A percentile compares a stretch with the other conserved stretches of the same genome.
These are phyloP conservation scores for Hassar affinis DNA, from an alignment of 2,113 vertebrate genomes.

Conservation along the genomic window DNA sequence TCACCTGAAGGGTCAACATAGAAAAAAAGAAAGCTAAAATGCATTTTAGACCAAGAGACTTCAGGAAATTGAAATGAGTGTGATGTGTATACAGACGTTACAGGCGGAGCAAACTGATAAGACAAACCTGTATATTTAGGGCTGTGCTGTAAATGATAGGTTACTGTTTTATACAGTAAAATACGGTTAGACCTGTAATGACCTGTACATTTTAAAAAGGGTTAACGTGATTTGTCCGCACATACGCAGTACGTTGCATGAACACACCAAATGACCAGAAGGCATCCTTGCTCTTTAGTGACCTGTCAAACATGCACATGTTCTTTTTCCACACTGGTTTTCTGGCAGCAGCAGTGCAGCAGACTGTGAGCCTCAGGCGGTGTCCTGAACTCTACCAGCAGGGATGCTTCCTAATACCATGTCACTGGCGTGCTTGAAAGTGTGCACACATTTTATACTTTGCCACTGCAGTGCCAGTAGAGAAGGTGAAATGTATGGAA, in stretches of 20 bases:
- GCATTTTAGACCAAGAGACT: no score
- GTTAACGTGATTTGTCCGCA: not conserved
- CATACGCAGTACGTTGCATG: not conserved
- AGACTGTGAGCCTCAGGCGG: constrained; percentile 38
- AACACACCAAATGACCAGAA: constrained; percentile 20
- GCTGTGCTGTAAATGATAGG: no score
- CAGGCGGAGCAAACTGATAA: no score
- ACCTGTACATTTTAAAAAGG: not conserved
- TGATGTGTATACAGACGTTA: no score
- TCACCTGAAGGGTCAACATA: no score
- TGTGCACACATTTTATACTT: constrained; percentile 41
- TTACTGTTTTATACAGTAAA: no score
- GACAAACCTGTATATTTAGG: no score
- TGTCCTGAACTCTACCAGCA: constrained; percentile 38
- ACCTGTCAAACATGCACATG: constrained; percentile 73
- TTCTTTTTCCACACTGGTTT: constrained; percentile 63
- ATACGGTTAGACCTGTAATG: no score
- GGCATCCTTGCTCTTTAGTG: constrained; percentile 72
- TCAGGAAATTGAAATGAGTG: no score
- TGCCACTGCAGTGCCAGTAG: constrained; percentile 51
- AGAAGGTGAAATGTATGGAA: constrained; percentile 39
- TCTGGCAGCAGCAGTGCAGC: constrained; percentile 43
- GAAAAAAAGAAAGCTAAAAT: no score
- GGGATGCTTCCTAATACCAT: constrained; percentile 15
- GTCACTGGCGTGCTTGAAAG: not conserved